Evolutionary conservation across 64 coral and sea anemone species (phyloP).

Genomic region (Porites australiensis): DNA sequence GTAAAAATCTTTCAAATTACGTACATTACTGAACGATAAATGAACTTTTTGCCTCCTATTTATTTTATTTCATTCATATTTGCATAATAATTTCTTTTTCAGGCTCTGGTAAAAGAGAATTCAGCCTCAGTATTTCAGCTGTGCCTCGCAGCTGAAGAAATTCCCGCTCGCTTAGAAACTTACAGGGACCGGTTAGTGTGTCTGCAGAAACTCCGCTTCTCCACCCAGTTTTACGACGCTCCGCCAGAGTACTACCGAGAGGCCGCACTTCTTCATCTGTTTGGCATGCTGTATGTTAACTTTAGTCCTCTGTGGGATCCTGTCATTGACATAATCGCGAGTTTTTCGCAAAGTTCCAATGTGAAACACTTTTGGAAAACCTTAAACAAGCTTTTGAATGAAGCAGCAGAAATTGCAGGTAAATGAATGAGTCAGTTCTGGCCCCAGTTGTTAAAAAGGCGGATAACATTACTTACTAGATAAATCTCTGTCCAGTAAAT

Average conservation of each 20-base stretch:
- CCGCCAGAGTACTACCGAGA: conserved; percentile 67
- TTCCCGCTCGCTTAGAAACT: conserved; percentile 60
- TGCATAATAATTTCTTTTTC: not conserved
- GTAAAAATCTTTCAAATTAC: too few species aligned
- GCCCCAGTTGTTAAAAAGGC: too few species aligned
- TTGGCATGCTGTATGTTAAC: conserved; percentile 79
- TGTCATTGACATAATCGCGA: conserved; percentile 77
- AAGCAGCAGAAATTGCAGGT: conserved; percentile 77
- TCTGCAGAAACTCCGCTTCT: conserved; percentile 82
- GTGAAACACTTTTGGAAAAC: conserved; percentile 76
- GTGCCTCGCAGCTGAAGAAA: conserved; percentile 68
- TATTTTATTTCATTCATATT: too few species aligned
- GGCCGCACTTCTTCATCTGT: conserved; percentile 62
- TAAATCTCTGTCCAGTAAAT: too few species aligned
- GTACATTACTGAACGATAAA: too few species aligned
- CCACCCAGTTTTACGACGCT: not conserved
- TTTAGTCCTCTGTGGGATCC: conserved; percentile 83
- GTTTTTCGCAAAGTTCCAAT: conserved; percentile 49
- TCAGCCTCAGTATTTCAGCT: conserved; percentile 52
- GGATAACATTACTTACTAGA: too few species aligned
- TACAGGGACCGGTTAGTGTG: conserved; percentile 79
- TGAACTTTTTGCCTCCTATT: too few species aligned
- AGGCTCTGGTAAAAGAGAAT: not conserved
- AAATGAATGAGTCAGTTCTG: not conserved
- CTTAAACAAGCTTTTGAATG: conserved; percentile 44